Conservation (phyloP, 2,888 invertebrate species). For the Agonopterix alstromeriana region DNA sequence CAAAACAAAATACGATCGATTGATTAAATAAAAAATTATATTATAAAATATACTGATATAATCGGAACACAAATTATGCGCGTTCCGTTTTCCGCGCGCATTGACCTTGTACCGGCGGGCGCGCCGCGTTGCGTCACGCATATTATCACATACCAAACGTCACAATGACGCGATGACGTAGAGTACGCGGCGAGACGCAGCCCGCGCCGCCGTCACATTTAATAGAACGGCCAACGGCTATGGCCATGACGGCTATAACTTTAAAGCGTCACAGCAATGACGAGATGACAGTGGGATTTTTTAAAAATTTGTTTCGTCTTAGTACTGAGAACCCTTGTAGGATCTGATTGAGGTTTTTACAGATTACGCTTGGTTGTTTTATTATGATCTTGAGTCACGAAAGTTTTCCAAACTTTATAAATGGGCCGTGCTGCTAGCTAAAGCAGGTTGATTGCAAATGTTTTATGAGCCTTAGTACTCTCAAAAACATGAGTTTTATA, state of each 20-base stretch:
- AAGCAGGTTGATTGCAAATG: too few species aligned
- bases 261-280: not conserved
- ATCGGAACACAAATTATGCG: conserved; percentile 34
- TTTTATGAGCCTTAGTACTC: too few species aligned
- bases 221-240: too few species aligned
- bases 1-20: too few species aligned
- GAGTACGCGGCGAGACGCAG: not conserved
- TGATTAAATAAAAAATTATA: conserved; percentile 21
- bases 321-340: not conserved
- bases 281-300: not conserved
- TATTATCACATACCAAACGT: conserved; percentile 12
- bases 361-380: too few species aligned
- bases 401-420: too few species aligned
- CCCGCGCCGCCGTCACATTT: not conserved
- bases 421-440: too few species aligned
- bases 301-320: not conserved
- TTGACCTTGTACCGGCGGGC: conserved; percentile 32
- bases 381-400: too few species aligned
- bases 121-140: conserved; percentile 17
- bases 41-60: conserved; percentile 31
- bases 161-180: conserved; percentile 8
- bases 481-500: too few species aligned
- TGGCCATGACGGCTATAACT: conserved; percentile 17
- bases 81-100: conserved; percentile 28
- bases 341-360: not conserved